phyloP scores from a whole-genome alignment of 2,113 vertebrate species.

The Cnemophilus loriae region DNA sequence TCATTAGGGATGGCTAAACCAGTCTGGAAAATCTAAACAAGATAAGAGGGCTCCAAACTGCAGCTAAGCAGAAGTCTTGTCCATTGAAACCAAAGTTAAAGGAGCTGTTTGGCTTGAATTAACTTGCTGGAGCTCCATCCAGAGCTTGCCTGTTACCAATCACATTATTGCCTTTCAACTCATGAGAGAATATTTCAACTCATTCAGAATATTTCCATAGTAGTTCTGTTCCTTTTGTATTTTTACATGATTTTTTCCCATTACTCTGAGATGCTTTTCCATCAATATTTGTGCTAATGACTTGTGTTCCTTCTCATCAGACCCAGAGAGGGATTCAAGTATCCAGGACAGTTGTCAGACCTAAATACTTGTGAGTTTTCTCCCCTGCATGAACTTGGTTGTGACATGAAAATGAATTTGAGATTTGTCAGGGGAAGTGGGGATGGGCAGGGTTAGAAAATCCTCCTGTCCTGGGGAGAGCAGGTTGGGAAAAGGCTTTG shows the following conservation, averaged over 20 bases:
- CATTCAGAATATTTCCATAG: background rate
- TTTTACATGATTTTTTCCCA: no score
- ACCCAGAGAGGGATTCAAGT: background rate
- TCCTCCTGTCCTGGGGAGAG: background rate
- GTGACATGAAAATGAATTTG: background rate
- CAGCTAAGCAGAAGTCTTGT: background rate
- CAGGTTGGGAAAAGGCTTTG: background rate
- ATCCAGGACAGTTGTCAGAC: background rate
- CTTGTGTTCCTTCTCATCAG: background rate
- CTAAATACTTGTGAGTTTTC: background rate
- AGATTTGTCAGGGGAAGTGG: background rate
- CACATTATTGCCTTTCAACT: background rate
- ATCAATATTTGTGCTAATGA: background rate
- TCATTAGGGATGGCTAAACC: background rate
- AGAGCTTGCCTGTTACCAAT: background rate
- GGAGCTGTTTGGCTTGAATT: background rate
- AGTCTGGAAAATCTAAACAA: background rate
- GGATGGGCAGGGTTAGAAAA: background rate
- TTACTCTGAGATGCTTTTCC: background rate
- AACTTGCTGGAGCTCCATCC: background rate
- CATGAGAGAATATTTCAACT: background rate
- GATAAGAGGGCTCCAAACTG: background rate
- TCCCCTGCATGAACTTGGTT: background rate
- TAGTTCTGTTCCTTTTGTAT: background rate
- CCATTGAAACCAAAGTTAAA: background rate